A percentile compares a stretch with the other conserved stretches of the same genome.
These are phyloP conservation scores for Mystacornis crossleyi DNA, from an alignment of 2,113 vertebrate genomes.

Conservation along the genomic window DNA sequence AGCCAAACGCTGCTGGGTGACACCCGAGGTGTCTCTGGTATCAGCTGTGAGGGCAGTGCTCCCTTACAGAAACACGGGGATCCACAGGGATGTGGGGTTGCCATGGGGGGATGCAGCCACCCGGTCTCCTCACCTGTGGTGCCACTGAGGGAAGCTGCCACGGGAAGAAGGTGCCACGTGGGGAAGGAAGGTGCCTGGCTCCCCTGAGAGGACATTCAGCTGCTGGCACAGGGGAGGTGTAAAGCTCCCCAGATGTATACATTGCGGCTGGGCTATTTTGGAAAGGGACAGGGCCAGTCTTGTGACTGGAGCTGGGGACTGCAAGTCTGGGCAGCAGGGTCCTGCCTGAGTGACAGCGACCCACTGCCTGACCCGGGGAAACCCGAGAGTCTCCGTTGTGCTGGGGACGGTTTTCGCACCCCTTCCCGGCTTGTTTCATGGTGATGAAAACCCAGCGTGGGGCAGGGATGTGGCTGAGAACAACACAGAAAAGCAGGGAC, in stretches of 20 bases:
- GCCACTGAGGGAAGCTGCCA: background rate
- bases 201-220: background rate
- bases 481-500: accelerated
- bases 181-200: background rate
- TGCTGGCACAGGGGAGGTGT: slow-evolving; percentile 9
- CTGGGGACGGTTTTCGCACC: background rate
- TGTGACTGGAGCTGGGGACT: slow-evolving; percentile 51
- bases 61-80: background rate
- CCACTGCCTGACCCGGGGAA: slow-evolving; percentile 8
- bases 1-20: background rate
- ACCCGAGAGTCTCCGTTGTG: background rate
- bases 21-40: background rate
- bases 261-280: slow-evolving; percentile 41
- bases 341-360: slow-evolving; percentile 47
- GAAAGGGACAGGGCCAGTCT: background rate
- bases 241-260: background rate
- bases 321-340: slow-evolving; percentile 33
- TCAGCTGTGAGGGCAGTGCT: background rate
- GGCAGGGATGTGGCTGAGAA: background rate
- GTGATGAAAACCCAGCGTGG: background rate
- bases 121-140: background rate
- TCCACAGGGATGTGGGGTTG: accelerated
- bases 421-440: background rate
- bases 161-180: background rate
- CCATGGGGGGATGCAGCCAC: background rate